These are phyloP conservation scores for Danionella cerebrum DNA, from an alignment of 2,113 vertebrate species.

Conservation along the genomic window DNA sequence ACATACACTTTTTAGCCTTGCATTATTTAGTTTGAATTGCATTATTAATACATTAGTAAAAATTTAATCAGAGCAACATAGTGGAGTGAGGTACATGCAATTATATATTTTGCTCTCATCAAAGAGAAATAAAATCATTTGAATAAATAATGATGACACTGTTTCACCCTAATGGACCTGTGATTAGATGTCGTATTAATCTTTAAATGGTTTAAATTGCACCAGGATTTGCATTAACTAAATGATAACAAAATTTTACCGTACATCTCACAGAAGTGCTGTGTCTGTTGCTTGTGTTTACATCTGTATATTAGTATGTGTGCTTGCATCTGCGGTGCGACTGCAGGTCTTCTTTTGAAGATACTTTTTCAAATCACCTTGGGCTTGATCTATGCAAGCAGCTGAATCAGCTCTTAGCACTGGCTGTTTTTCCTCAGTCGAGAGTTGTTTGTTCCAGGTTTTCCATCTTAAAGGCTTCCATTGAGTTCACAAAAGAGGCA, in stretches of 20 bases:
- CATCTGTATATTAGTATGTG: conserved; percentile 36
- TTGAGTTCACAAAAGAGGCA: background rate
- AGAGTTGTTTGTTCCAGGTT: conserved; percentile 22
- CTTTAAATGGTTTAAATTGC: conserved; percentile 33
- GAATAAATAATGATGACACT: conserved; percentile 60
- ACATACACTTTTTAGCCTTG: conserved; percentile 47
- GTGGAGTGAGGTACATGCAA: conserved; percentile 61
- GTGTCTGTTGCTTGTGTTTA: conserved; percentile 21
- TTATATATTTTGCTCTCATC: conserved; percentile 65
- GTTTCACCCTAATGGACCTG: conserved; percentile 45
- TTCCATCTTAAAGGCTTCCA: conserved; percentile 24
- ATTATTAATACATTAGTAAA: conserved; percentile 66
- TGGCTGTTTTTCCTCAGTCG: conserved; percentile 31
- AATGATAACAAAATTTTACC: conserved; percentile 24
- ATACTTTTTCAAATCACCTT: conserved; percentile 38
- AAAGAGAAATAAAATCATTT: conserved; percentile 67
- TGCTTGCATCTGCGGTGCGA: background rate
- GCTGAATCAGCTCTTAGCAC: conserved; percentile 33
- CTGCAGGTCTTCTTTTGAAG: conserved; percentile 32
- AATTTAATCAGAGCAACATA: conserved; percentile 69
- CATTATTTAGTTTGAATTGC: conserved; percentile 58
- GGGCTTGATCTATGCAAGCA: conserved; percentile 30
- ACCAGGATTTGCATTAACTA: conserved; percentile 26
- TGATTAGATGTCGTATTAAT: background rate
- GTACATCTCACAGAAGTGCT: conserved; percentile 9